phyloP scores from a whole-genome alignment of 2,888 invertebrate genomes.

The Desoria tigrina region DNA sequence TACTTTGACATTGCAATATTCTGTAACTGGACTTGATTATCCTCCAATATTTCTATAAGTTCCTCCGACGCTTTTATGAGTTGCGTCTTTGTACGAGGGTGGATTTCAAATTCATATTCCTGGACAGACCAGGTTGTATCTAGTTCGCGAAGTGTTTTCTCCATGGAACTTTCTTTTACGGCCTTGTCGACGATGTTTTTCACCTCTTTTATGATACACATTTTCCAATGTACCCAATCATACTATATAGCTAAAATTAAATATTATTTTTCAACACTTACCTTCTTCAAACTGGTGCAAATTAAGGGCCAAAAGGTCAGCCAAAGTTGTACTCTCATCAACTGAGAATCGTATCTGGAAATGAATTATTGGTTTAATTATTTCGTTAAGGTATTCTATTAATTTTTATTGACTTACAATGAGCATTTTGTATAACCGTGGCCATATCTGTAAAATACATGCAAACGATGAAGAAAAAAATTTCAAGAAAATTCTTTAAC shows the following conservation, averaged over 20 bases:
- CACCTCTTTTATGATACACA: constrained; percentile 61
- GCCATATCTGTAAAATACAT: no score
- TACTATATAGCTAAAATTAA: no score
- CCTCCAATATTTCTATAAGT: constrained; percentile 93
- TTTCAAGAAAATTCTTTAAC: no score
- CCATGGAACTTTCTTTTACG: constrained; percentile 98
- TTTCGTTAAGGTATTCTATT: no score
- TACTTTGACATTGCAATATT: constrained; percentile 96
- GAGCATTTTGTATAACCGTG: no score
- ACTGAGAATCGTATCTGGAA: constrained; percentile 75
- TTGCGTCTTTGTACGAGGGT: constrained; percentile 81
- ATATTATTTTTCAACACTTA: no score
- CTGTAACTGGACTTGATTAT: constrained; percentile 95
- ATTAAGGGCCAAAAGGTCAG: constrained; percentile 86
- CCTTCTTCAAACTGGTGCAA: constrained; percentile 97
- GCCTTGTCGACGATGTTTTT: constrained; percentile 97
- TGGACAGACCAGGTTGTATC: constrained; percentile 94
- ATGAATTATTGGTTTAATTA: no score
- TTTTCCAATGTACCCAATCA: no score
- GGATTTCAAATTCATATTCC: constrained; percentile 83
- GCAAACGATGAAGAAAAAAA: no score
- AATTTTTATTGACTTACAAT: no score
- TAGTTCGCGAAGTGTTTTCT: constrained; percentile 86
- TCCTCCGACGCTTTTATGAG: constrained; percentile 89
- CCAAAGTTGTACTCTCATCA: constrained; percentile 87